Evolutionary conservation across 2,113 vertebrate species (phyloP).

Genomic region (Zingel zingel): DNA sequence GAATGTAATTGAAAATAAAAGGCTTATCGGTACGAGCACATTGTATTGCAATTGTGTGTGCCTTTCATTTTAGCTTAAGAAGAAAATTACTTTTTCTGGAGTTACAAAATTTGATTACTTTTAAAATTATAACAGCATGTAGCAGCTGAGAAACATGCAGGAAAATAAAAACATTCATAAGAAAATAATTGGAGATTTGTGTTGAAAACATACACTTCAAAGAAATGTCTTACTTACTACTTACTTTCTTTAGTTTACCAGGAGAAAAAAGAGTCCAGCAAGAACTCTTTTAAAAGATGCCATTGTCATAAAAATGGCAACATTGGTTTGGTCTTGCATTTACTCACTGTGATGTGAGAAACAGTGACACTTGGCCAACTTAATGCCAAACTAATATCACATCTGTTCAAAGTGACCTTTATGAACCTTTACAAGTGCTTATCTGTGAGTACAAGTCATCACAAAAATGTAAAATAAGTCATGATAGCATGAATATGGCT

Average conservation of each 20-base stretch:
- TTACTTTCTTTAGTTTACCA: not conserved
- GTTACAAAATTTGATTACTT: not conserved
- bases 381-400: not conserved
- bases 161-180: conserved; percentile 8
- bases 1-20: not conserved
- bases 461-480: not conserved
- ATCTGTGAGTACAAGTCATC: not conserved
- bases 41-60: not conserved
- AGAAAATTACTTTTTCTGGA: not conserved
- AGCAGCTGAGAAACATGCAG: not conserved
- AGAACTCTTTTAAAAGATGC: not conserved
- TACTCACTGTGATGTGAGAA: not conserved
- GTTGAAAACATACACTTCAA: not conserved
- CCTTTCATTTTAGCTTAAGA: not conserved
- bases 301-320: not conserved
- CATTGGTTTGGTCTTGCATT: not conserved
- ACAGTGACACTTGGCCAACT: not conserved
- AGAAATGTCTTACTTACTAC: not conserved
- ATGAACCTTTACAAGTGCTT: not conserved
- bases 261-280: not conserved
- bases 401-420: not conserved
- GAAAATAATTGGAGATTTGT: conserved; percentile 8
- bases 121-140: not conserved
- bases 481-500: not conserved
- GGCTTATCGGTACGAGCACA: not conserved